Percentiles rank a stretch among this genome's conserved stretches.
Conservation (phyloP, 2,888 invertebrate genomes). For the Caenorhabditis wallacei region DNA sequence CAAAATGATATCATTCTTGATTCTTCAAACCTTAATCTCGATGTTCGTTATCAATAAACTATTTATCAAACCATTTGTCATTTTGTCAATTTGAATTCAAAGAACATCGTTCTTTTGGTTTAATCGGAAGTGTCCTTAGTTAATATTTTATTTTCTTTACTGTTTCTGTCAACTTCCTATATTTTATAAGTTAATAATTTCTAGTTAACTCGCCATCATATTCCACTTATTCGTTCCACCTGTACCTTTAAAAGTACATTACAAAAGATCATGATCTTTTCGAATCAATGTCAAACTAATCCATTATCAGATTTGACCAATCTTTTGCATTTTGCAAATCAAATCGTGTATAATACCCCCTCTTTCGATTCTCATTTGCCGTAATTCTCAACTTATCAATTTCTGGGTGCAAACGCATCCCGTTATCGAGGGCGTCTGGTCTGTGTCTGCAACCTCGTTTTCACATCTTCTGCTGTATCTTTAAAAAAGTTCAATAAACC, state of each 20-base stretch:
- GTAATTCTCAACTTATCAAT: constrained; percentile 38
- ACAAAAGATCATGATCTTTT: constrained; percentile 15
- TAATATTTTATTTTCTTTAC: too few relatives aligned
- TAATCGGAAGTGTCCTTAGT: too few relatives aligned
- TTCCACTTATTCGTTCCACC: background rate
- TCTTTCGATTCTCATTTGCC: background rate
- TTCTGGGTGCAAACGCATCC: constrained; percentile 57
- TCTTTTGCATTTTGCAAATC: constrained; percentile 44
- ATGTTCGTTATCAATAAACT: too few relatives aligned
- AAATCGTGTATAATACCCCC: constrained; percentile 8
- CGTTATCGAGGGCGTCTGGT: constrained; percentile 26
- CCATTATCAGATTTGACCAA: constrained; percentile 14
- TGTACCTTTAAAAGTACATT: constrained; percentile 3
- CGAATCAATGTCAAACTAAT: constrained; percentile 5
- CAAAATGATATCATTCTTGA: too few relatives aligned
- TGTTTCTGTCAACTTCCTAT: too few relatives aligned
- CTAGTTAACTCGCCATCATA: too few relatives aligned
- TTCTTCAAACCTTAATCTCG: too few relatives aligned
- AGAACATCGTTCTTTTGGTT: too few relatives aligned
- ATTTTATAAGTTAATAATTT: too few relatives aligned
- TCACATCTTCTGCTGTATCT: constrained; percentile 45
- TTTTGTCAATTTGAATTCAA: too few relatives aligned
- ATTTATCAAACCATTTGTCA: too few relatives aligned
- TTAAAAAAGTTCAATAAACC: constrained; percentile 59
- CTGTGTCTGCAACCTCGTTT: constrained; percentile 53